phyloP scores from a whole-genome alignment of 1,140 invertebrate genomes.

The Teleopsis dalmanni region DNA sequence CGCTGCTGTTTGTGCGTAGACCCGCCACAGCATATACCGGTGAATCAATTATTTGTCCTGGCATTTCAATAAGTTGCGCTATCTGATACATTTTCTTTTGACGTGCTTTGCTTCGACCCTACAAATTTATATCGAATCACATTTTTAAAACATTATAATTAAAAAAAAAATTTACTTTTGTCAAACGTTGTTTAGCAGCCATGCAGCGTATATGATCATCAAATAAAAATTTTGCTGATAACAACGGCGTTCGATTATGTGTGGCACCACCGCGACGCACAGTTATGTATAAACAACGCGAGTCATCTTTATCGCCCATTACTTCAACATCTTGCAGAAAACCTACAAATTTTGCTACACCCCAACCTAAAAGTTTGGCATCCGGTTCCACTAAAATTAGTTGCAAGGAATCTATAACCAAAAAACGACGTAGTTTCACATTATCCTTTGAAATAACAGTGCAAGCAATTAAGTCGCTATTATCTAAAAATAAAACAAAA shows the following conservation, averaged over 20 bases:
- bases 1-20: conserved; percentile 31
- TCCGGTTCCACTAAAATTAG: conserved; percentile 96
- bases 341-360: conserved; percentile 89
- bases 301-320: conserved; percentile 90
- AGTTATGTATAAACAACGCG: conserved; percentile 88
- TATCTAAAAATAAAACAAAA: conserved; percentile 59
- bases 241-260: conserved; percentile 63
- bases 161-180: conserved; percentile 54
- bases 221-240: conserved; percentile 92
- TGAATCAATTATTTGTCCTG: conserved; percentile 53
- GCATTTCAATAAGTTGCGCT: conserved; percentile 80
- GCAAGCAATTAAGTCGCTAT: conserved; percentile 94
- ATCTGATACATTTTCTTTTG: conserved; percentile 95
- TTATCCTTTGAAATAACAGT: conserved; percentile 86
- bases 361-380: conserved; percentile 86
- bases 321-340: conserved; percentile 77
- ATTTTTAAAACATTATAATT: conserved; percentile 1
- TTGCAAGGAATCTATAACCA: conserved; percentile 91
- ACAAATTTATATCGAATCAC: conserved; percentile 23
- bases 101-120: conserved; percentile 90
- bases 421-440: conserved; percentile 79
- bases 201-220: conserved; percentile 98
- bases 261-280: conserved; percentile 69
- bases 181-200: conserved; percentile 80
- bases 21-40: conserved; percentile 43